Conservation (phyloP, 1,140 invertebrate genomes). For the Gonioctena quinquepunctata region DNA sequence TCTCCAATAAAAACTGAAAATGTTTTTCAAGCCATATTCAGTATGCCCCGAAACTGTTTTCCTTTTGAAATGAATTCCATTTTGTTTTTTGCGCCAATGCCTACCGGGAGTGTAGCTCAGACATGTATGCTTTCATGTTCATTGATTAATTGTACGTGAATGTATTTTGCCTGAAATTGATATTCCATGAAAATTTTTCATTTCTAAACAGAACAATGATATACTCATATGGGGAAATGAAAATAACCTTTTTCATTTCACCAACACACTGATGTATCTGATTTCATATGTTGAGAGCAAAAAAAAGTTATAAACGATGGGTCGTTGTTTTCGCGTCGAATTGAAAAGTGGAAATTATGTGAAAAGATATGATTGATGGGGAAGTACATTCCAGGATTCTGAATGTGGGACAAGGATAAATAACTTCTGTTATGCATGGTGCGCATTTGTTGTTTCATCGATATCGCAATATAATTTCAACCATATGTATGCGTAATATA, state of each 20-base stretch:
- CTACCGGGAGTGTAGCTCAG: not conserved
- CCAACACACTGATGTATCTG: not conserved
- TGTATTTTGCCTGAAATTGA: not conserved
- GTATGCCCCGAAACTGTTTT: too few species aligned
- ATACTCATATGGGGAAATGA: not conserved
- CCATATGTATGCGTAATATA: too few species aligned
- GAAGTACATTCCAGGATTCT: too few species aligned
- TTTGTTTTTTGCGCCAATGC: not conserved
- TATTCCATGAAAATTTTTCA: not conserved
- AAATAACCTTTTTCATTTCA: not conserved
- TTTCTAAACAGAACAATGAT: not conserved
- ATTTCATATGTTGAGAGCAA: not conserved
- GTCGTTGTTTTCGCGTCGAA: not conserved
- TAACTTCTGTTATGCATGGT: too few species aligned
- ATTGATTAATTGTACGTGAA: not conserved
- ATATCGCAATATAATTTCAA: too few species aligned
- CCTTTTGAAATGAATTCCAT: too few species aligned
- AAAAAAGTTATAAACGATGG: not conserved
- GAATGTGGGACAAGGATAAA: too few species aligned
- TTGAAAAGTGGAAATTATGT: not conserved
- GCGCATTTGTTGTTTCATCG: too few species aligned
- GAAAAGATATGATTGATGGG: not conserved
- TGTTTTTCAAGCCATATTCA: too few species aligned
- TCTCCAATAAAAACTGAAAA: too few species aligned
- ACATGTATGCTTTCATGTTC: not conserved